Conservation (phyloP, 2,113 vertebrate species). For the Callithrix jacchus region DNA sequence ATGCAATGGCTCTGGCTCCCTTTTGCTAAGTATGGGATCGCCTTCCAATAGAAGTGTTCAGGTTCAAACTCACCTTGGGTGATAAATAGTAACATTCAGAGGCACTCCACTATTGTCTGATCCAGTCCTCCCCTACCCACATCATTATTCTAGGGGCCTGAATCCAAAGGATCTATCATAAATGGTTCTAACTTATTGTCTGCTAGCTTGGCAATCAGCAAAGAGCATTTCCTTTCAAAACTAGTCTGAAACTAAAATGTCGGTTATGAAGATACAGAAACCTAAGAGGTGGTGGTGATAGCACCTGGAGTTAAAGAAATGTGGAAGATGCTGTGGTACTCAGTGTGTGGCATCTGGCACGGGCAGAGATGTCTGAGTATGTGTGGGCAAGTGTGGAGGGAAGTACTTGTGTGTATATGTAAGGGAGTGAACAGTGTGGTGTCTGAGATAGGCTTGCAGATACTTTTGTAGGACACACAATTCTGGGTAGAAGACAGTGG, state of each 20-base stretch:
- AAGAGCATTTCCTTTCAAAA: constrained; percentile 57
- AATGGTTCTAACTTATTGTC: neutral
- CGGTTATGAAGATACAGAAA: neutral
- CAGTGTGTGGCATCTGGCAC: neutral
- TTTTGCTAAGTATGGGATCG: constrained; percentile 30
- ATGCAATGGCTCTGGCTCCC: neutral
- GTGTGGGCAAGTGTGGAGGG: neutral
- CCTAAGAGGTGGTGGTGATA: neutral
- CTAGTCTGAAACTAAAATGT: constrained; percentile 5
- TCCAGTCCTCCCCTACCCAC: neutral
- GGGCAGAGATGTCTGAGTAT: neutral
- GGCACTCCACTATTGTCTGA: neutral
- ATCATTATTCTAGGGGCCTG: neutral
- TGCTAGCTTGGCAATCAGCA: neutral
- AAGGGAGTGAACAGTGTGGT: neutral
- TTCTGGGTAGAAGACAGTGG: neutral
- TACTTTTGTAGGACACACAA: neutral
- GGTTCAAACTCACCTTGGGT: neutral
- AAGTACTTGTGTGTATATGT: neutral
- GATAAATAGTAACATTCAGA: neutral
- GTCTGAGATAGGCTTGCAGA: neutral
- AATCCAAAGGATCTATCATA: constrained; percentile 5
- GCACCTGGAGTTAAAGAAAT: neutral
- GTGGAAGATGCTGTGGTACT: neutral
- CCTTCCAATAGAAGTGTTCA: neutral